Evolutionary conservation across 2,888 invertebrate genomes (phyloP), one percentile per base, ranked within the genome.

Genomic region (Lycocerus yunnanus): DNA sequence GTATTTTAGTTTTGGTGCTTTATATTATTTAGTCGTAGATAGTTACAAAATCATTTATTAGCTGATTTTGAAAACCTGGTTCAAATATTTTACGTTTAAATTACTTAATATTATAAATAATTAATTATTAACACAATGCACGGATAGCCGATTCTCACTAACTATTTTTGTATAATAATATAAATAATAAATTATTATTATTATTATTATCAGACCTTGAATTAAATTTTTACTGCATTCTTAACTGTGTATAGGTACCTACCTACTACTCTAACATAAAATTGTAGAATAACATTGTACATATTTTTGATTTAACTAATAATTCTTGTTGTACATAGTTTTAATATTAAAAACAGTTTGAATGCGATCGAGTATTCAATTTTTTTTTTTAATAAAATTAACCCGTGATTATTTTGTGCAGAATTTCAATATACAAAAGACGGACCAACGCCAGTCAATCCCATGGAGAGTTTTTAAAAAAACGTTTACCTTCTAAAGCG

Each of bases 401-500:
- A 63, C 61, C 18, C 61, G 61, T 71, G 20, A 65, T 71, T 66
- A 63, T 66, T 65, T 73, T 83, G 77, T 81, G 73, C 83, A 86
- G 86, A 82, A 82, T 86, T 43, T 83, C 83, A 72, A 84, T 86
- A 79, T 86, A 86, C 81, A 85, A 84, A 79, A 84, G 82, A 72
- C 82, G 85, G 60, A 83, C 77, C 71, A 83, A 81, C 69, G 72
- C 75, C 24, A 70, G 73, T 65, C 81, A 82, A 74, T 82, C 80
- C 18, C 71, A 80, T 27, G 76, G 79, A 60, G 77, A 81, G 72
- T 74, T 80, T n/a, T 78, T 77, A 63, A 81, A 81, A 68, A 83
- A 81, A 70, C 79, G 80, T 73, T 79, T 81, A 65, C 83, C 85
- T 16, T 82, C 84, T 1, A 84, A 83, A 63, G 82, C 83, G 67